Evolutionary conservation across 2,888 invertebrate species (phyloP), one percentile per base, ranked within the genome.

Genomic region (Danaus chrysippus): DNA sequence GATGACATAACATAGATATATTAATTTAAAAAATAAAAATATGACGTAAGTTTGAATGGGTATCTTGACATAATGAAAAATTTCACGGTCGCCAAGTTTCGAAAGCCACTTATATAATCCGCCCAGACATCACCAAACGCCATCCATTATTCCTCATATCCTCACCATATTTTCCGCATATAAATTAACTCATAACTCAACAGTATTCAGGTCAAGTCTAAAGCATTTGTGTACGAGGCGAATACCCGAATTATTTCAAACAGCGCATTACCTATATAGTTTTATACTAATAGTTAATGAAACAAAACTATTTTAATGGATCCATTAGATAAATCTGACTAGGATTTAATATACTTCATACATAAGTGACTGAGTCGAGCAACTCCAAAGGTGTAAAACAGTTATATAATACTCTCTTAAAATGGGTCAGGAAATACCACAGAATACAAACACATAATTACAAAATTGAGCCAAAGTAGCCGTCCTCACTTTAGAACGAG

Each of bases 111-210:
- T 63, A 69, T 70, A 67, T 70, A 70, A 71, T 71, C 71, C 71
- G 63, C 56, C 61, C 64, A 66, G 66, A 69, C 67, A 70, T 69
- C 65, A 64, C 65, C 63, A 67, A 70, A 71, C 70, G 67, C 69
- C 68, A 62, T 65, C 59, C 67, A 64, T 65, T 67, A 65, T 63
- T 63, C 66, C 60, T 66, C 71, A 70, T 73, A 73, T 72, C 72
- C 74, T 59, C 71, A 70, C 73, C 74, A 75, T 76, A 81, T 79
- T 81, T 75, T 74, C 74, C 74, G 80, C 77, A 79, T 81, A 79
- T 77, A 82, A 81, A 83, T 83, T 79, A 81, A 79, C 77, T 79
- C 81, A 81, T 83, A 82, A 80, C 77, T 82, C 81, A 77, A 65
- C 72, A 63, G 70, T 75, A 79, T 82, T 76, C 71, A 76, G 81